Evolutionary conservation across 2,888 invertebrate genomes (phyloP), one percentile per base, ranked within the genome.

Genomic region (Arctia plantaginis): DNA sequence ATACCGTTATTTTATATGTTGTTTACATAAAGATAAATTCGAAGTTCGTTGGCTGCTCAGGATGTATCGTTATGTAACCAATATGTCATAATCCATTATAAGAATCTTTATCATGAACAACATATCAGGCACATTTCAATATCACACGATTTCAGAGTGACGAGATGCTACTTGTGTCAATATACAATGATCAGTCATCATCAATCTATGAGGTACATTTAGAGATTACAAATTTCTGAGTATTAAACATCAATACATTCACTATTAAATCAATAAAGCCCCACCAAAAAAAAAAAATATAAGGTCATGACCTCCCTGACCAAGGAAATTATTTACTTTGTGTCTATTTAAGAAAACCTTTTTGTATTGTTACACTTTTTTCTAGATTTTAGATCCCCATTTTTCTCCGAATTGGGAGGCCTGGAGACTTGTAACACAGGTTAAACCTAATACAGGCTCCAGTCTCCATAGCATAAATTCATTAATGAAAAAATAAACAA

Each of bases 101-200:
- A 67, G 62, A 33, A 20, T 20, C 30, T n/a, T 44, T 71, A 55
- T 72, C 72, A 59, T n/a, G 55, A 72, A 59, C 72, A 20, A 72
- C 67, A 59, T 27, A 72, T 71, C 39, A 51, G 30, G 44, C 44
- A 47, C n/a, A 51, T 72, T 33, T 66, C 39, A 27, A 67, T 67
- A 72, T 72, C 67, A 59, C 39, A 55, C 1, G 51, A 33, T 51
- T 55, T 18, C 23, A 3, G 20, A 30, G 33, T 41, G n/a, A 39
- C 67, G 30, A 47, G 55, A 55, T 33, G 66, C 47, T 47, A 30
- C 10, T 71, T 65, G n/a, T 65, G 66, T 66, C 71, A 55, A 39
- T 39, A 18, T 39, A 35, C 44, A 47, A 15, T 64, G 6, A 35
- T 30, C 23, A n/a, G 72, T 47, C 67, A 64, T 41, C 59, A 72